phyloP scores from a whole-genome alignment of 2,888 invertebrate species.

The Cordilura impudica region DNA sequence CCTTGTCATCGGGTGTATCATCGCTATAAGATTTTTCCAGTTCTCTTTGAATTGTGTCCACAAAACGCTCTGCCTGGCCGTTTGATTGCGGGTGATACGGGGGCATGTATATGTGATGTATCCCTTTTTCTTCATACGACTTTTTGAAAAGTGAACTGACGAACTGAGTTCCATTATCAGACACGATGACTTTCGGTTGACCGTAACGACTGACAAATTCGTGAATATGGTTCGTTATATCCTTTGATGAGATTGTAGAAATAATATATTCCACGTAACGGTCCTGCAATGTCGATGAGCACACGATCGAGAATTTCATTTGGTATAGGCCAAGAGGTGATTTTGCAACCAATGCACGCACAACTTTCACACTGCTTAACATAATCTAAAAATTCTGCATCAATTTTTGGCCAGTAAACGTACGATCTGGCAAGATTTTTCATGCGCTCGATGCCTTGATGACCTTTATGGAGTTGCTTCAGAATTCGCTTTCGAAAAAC shows the following conservation, averaged over 20 bases:
- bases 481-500: neutral
- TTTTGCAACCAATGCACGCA: neutral
- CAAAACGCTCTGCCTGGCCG: slow-evolving; percentile 23
- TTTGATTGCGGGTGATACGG: slow-evolving; percentile 35
- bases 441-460: too few species aligned
- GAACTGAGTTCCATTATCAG: too few species aligned
- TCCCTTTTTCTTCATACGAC: slow-evolving; percentile 11
- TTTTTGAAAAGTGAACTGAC: neutral
- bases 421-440: too few species aligned
- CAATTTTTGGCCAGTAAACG: slow-evolving; percentile 66
- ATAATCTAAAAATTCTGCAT: slow-evolving; percentile 63
- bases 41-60: slow-evolving; percentile 7
- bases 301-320: slow-evolving; percentile 58
- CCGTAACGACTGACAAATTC: slow-evolving; percentile 25
- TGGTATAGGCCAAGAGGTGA: neutral
- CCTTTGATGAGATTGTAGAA: slow-evolving; percentile 14
- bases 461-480: slow-evolving; percentile 32
- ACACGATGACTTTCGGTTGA: slow-evolving; percentile 15
- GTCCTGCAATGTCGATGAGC: slow-evolving; percentile 62
- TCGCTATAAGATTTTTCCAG: slow-evolving; percentile 13
- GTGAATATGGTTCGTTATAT: slow-evolving; percentile 5
- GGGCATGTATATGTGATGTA: slow-evolving; percentile 7
- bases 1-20: neutral
- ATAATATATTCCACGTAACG: slow-evolving; percentile 57
- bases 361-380: slow-evolving; percentile 38